Base-by-base conservation (phyloP, 2,113 vertebrate species). In the Tenebrosternarchus preto region DNA sequence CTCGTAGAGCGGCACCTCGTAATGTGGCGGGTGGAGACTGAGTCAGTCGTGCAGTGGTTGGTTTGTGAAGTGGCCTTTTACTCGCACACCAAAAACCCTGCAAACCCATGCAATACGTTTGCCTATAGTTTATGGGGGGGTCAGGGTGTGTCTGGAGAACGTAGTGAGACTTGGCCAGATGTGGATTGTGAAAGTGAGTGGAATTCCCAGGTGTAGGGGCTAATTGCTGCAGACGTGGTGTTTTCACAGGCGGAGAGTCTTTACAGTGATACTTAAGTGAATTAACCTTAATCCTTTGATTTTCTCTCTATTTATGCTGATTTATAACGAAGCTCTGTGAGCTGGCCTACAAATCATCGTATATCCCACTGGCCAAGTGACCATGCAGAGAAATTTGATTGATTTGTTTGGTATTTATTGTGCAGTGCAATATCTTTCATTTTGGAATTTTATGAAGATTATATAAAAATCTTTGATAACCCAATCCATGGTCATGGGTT, bases 281-380 rank as follows among this genome's bases (percentile, higher is more conserved):
- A 82, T 81, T 60, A 78, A 71, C 70, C 9, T 76, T 67, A 17
- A 84, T 61, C 75, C 69, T 12, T 59, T n/a, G n/a, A n/a, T n/a
- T 70, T 61, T 50, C 63, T 11, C 25, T 55, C 60, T 70, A 74
- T 80, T 64, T 83, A 82, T 31, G 7, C 78, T 29, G 12, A 39
- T 39, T 74, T 36, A 63, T 25, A 64, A 57, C 74, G 50, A 33
- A 80, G 78, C 19, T 39, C 64, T 68, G 64, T 68, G 64, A 36
- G 33, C 33, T 39, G 64, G 19, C 5, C 31, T 36, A 36, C 12
- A 12, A 68, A 55, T 46, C 29, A 20, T 12, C 63, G 7, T 2
- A 11, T 11, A 2, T 2, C 61, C 15, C 61, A 61, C n/a, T 60
- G n/a, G 22, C 55, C 55, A 7, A 1, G 17, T 20, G n/a, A 20